Base-by-base conservation (phyloP, 2,888 invertebrate genomes). In the Cheilosia pagana region DNA sequence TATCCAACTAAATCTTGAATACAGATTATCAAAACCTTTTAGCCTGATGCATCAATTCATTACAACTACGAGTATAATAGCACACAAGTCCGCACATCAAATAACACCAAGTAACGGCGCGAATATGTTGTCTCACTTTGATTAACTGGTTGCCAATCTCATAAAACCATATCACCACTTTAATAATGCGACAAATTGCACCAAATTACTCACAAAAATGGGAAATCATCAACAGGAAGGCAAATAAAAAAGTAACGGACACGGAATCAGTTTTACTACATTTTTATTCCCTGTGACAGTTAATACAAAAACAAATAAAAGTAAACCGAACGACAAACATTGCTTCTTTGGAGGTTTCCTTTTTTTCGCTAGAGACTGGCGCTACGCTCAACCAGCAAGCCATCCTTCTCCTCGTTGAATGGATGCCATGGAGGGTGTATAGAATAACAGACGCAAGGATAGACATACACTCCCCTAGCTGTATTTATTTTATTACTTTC, bases 401-500 rank as follows among this genome's bases (percentile, higher is more conserved):
- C 28, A 43, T 59, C 43, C 45, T 19, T 48, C 68, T 19, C 12
- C 35, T 10, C 19, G 23, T 65, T n/a, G 45, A 68, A 70, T 72
- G 55, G 41, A 28, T 50, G 48, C 52, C 71, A 68, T 23, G 7
- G 19, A n/a, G 41, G 21, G 16, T 31, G 55, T 55, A 21, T 57
- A 39, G 50, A 57, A 16, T 23, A 16, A 53, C 60, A 72, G 55
- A 62, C 60, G 25, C 53, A 71, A 52, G 70, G 76, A 76, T 67
- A 71, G 65, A 60, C 59, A 60, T 28, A 8, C 39, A 41, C 72
- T 74, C 78, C 82, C 74, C 25, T 59, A 55, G 63, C 83, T 75
- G 75, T 79, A 85, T 81, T 85, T 81, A 81, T 85, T 79, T 85
- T 85, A 81, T 75, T 70, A 79, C 83, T 70, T 85, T 79, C 70